Evolutionary conservation across 1,140 invertebrate species (phyloP).

Genomic region (Lucilia sericata): DNA sequence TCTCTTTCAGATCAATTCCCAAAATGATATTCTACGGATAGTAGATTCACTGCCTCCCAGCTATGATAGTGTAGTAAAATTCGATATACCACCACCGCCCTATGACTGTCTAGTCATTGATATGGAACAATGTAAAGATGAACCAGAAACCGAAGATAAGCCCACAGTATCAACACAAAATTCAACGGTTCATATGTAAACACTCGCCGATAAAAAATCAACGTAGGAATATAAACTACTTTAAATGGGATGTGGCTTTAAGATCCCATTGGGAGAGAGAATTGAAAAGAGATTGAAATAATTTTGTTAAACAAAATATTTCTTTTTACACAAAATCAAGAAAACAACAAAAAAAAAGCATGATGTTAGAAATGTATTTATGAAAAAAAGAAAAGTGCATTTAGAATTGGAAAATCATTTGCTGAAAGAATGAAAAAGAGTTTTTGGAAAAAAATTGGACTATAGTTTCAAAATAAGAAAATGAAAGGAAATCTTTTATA

Average conservation of each 20-base stretch:
- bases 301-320: conserved; percentile 38
- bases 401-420: too few species aligned
- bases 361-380: too few species aligned
- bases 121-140: conserved; percentile 58
- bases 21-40: conserved; percentile 65
- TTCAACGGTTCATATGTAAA: conserved; percentile 24
- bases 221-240: too few species aligned
- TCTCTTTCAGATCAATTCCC: conserved; percentile 62
- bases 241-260: too few species aligned
- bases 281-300: conserved; percentile 53
- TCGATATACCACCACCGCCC: conserved; percentile 61
- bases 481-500: too few species aligned
- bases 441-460: too few species aligned
- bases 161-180: conserved; percentile 19
- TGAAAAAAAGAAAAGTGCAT: too few species aligned
- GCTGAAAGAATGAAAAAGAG: too few species aligned
- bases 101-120: conserved; percentile 64
- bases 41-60: conserved; percentile 65
- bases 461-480: too few species aligned
- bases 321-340: background rate
- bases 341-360: background rate
- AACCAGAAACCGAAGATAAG: conserved; percentile 53
- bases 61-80: conserved; percentile 64
- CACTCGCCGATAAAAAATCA: background rate
- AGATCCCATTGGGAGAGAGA: conserved; percentile 47